Evolutionary conservation across 2,797 vertebrate genomes (phyloP), one percentile per base, ranked within the genome.

Genomic region (Acrossocheilus fasciatus): DNA sequence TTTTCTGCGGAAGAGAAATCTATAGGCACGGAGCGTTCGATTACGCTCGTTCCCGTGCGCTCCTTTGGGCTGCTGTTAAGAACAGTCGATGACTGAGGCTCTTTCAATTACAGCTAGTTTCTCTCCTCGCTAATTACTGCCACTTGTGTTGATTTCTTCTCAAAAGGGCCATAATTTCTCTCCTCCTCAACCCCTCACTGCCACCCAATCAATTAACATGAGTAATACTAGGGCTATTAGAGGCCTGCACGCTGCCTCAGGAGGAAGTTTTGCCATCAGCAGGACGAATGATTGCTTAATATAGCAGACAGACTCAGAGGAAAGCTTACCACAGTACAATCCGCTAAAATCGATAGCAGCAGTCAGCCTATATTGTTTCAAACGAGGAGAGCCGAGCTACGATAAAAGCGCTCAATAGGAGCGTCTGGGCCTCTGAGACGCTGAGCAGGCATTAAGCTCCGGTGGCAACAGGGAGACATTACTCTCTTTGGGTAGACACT

Each of bases 251-350:
- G 93, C 95, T 95, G 95, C 95, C 92, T 91, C 89, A 92, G 94
- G 95, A 92, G 92, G 96, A 95, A 95, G 95, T 94, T 94, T 91
- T 96, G 97, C 97, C 97, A 96, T 96, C 96, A 94, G 95, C 96
- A 94, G 90, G 94, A 96, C 97, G 95, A 97, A 96, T 94, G 95
- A 97, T 96, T 96, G 96, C 96, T 97, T 97, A 97, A 98, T 97
- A 96, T 94, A 95, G 94, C 95, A 91, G 93, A 85, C 92, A 74
- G 95, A 96, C 95, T 96, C 95, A 74, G 84, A 96, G 95, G 95
- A 95, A 92, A 95, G 93, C 96, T 95, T 95, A 94, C 93, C 95
- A 91, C 90, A 95, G 91, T 94, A 93, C 96, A 95, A 91, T 95
- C 96, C 95, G 91, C 92, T 93, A 83, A 91, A 94, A 98, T 98